phyloP scores from a whole-genome alignment of 2,797 vertebrate species.

The Manis javanica region DNA sequence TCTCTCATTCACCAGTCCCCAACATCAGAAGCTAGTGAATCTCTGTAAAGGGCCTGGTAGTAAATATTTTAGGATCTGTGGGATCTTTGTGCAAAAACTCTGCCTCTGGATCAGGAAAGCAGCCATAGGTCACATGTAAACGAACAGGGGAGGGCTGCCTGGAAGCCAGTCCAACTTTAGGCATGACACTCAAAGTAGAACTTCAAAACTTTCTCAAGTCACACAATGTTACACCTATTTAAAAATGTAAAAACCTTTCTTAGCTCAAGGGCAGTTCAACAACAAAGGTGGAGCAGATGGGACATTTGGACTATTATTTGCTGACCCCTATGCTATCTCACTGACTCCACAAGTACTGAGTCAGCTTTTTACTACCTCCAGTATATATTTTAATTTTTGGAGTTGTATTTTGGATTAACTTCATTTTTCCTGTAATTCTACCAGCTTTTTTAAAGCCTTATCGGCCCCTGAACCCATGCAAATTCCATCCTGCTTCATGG shows the following conservation, averaged over 20 bases:
- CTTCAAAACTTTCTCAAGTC: neutral
- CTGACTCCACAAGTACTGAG: neutral
- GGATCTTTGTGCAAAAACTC: neutral
- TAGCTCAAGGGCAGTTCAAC: neutral
- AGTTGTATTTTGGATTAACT: neutral
- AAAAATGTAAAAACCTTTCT: conserved; percentile 2
- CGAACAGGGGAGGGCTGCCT: too few relatives aligned
- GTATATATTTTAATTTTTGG: neutral
- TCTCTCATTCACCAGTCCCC: neutral
- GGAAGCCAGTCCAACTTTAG: neutral
- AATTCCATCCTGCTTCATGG: neutral
- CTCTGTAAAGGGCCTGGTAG: neutral
- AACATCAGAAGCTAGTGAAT: neutral
- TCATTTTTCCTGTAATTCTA: neutral
- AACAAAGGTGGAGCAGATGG: neutral
- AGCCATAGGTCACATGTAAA: neutral
- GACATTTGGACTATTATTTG: neutral
- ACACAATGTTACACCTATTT: neutral
- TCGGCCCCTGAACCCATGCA: neutral
- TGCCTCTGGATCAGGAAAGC: neutral
- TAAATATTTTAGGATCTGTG: neutral
- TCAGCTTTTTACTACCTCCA: neutral
- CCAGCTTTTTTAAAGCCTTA: neutral
- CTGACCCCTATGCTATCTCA: neutral
- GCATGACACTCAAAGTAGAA: neutral